Conservation (phyloP, 2,797 vertebrate genomes). For the Clarias fuscus region DNA sequence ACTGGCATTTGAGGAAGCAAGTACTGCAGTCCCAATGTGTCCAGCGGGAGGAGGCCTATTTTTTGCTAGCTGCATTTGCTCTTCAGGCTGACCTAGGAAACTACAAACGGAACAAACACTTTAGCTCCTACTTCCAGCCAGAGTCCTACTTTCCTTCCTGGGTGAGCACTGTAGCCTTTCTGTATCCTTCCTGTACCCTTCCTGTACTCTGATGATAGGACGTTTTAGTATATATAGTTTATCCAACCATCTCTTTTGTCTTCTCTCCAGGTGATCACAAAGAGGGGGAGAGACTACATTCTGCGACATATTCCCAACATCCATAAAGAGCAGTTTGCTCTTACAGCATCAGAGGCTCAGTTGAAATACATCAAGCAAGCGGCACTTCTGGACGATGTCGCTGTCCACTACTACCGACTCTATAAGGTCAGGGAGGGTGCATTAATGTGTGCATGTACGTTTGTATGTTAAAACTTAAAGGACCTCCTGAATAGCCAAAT, state of each 20-base stretch:
- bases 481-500: background rate
- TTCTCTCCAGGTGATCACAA: constrained; percentile 84
- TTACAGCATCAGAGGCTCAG: constrained; percentile 91
- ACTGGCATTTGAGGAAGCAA: constrained; percentile 98
- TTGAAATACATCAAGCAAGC: constrained; percentile 98
- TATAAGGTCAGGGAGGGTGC: constrained; percentile 83
- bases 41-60: constrained; percentile 93
- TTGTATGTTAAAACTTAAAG: background rate
- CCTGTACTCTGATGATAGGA: background rate
- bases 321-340: constrained; percentile 97
- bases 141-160: constrained; percentile 95
- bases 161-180: constrained; percentile 74
- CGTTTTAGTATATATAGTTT: background rate
- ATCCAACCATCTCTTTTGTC: background rate
- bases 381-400: constrained; percentile 90
- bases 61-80: constrained; percentile 94
- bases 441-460: constrained; percentile 1
- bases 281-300: constrained; percentile 95
- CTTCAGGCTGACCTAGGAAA: constrained; percentile 96
- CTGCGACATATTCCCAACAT: constrained; percentile 96
- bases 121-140: constrained; percentile 94
- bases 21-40: constrained; percentile 92
- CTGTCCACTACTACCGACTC: constrained; percentile 94
- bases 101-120: constrained; percentile 97
- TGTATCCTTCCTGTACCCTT: background rate